phyloP scores from a whole-genome alignment of 2,113 vertebrate species.

The Rutilus rutilus region DNA sequence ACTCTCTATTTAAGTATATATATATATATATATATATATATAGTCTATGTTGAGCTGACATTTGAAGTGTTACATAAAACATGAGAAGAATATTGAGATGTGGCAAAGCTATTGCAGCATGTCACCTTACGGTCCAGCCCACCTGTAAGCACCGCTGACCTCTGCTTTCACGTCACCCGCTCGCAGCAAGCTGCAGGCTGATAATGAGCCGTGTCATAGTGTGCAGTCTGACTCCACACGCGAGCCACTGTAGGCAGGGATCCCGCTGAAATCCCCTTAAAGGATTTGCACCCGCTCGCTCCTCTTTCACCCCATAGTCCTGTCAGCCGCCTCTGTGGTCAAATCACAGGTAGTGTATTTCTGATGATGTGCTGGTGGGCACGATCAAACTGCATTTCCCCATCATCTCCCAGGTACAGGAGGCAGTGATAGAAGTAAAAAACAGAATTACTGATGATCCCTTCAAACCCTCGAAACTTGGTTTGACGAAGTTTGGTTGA shows the following conservation, averaged over 20 bases:
- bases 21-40: too few species aligned
- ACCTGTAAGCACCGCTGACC: conserved; percentile 17
- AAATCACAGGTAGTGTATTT: conserved; percentile 22
- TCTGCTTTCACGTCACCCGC: conserved; percentile 6
- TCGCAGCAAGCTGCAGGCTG: not conserved
- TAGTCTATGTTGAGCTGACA: not conserved
- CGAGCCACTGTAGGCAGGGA: conserved; percentile 30
- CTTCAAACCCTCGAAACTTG: not conserved
- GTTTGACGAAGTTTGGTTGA: conserved; percentile 7
- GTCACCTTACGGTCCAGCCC: not conserved
- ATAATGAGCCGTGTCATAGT: conserved; percentile 36
- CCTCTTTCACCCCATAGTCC: conserved; percentile 14
- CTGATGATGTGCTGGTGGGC: conserved; percentile 42
- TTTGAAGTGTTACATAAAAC: not conserved
- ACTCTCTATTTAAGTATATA: too few species aligned
- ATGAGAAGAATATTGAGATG: not conserved
- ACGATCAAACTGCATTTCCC: conserved; percentile 4
- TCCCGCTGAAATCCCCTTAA: conserved; percentile 33
- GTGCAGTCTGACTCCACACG: conserved; percentile 26
- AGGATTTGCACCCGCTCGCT: conserved; percentile 24
- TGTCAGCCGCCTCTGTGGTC: conserved; percentile 29
- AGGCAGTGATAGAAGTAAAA: not conserved
- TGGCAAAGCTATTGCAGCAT: not conserved
- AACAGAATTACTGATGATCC: conserved; percentile 30
- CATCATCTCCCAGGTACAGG: conserved; percentile 18